These are phyloP conservation scores for Heteronetta atricapilla DNA, from an alignment of 2,113 vertebrate genomes.

Conservation along the genomic window DNA sequence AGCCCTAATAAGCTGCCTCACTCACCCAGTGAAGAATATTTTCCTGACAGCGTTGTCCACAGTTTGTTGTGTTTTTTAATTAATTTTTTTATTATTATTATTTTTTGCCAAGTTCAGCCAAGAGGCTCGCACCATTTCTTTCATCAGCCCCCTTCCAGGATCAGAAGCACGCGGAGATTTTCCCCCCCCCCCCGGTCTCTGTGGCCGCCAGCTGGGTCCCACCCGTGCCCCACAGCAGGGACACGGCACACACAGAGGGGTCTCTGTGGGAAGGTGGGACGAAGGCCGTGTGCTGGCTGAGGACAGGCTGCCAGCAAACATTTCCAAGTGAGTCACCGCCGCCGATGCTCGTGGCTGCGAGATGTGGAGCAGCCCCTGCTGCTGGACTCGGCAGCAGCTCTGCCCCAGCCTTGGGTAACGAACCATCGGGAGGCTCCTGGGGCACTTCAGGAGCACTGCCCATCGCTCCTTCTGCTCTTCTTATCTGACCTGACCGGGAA, in stretches of 20 bases:
- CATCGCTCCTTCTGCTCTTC: not conserved
- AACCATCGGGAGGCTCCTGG: not conserved
- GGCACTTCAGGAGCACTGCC: not conserved
- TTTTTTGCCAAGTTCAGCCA: not conserved
- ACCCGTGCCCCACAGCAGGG: not conserved
- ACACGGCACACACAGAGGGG: not conserved
- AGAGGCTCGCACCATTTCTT: not conserved
- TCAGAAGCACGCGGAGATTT: not conserved
- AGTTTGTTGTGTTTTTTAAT: too few relatives aligned
- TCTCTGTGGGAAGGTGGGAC: not conserved
- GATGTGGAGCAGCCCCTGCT: not conserved
- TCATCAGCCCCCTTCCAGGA: not conserved
- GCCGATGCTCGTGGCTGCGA: not conserved
- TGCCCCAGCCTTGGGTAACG: not conserved
- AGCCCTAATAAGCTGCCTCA: not conserved
- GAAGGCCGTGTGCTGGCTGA: not conserved
- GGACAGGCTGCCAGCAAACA: not conserved
- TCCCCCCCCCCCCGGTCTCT: not conserved
- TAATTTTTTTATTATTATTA: too few relatives aligned
- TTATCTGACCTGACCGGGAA: not conserved
- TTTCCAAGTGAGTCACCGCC: conserved; percentile 41
- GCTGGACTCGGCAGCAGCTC: not conserved
- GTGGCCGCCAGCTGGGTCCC: not conserved
- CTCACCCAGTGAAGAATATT: conserved; percentile 1
- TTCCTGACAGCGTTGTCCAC: conserved; percentile 8